phyloP scores from a whole-genome alignment of 2,888 invertebrate species.

The Andrena haemorrhoa region DNA sequence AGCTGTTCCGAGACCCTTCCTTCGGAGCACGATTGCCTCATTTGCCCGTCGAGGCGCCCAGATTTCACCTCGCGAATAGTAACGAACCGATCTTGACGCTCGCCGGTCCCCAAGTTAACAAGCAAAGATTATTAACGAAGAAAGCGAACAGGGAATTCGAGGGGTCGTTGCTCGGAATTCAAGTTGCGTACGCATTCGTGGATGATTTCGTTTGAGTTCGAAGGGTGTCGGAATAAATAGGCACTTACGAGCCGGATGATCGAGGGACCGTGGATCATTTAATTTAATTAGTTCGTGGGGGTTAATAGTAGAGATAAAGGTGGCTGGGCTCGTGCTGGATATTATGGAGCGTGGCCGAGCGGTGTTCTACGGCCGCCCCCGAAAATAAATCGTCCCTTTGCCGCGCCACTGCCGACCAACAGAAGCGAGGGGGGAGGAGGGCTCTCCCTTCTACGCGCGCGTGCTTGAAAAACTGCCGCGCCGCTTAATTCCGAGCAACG shows the following conservation, averaged over 20 bases:
- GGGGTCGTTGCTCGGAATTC: constrained; percentile 27
- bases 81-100: not conserved
- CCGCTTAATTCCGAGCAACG: constrained; percentile 43
- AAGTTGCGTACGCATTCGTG: constrained; percentile 16
- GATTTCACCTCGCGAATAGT: not conserved
- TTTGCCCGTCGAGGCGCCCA: not conserved
- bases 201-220: constrained; percentile 54
- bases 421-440: constrained; percentile 20
- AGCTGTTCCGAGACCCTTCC: constrained; percentile 31
- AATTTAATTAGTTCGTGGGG: constrained; percentile 84
- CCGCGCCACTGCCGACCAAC: constrained; percentile 15
- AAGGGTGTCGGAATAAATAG: constrained; percentile 78
- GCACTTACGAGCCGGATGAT: constrained; percentile 80
- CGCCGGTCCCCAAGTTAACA: not conserved
- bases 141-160: not conserved
- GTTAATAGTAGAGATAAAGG: constrained; percentile 84
- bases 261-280: constrained; percentile 83
- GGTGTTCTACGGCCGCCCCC: constrained; percentile 41
- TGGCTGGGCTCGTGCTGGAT: constrained; percentile 74
- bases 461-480: constrained; percentile 41
- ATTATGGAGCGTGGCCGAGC: constrained; percentile 73
- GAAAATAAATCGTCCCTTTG: constrained; percentile 67
- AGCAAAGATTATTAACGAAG: not conserved
- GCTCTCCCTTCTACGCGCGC: constrained; percentile 15
- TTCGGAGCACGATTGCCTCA: constrained; percentile 2